These are phyloP conservation scores for Phrixothrix hirtus DNA, from an alignment of 2,888 invertebrate species.

Conservation along the genomic window DNA sequence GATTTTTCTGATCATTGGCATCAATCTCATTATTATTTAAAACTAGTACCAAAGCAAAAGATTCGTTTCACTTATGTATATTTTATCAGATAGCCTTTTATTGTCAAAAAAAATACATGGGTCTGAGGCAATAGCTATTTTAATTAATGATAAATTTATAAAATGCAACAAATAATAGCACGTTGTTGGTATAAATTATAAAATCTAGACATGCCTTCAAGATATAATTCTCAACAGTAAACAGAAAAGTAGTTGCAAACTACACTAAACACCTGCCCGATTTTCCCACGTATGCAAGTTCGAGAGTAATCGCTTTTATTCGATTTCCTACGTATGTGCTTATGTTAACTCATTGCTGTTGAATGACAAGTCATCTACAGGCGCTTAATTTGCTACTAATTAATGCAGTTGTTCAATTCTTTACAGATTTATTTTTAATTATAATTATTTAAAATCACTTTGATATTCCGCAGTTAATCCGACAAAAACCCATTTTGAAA, in stretches of 20 bases:
- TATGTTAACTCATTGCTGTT: slow-evolving; percentile 43
- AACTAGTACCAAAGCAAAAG: no score
- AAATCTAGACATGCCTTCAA: slow-evolving; percentile 31
- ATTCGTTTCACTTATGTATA: no score
- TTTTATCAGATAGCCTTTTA: no score
- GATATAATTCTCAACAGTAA: slow-evolving; percentile 37
- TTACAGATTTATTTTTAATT: slow-evolving; percentile 26
- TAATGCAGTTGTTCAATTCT: slow-evolving; percentile 40
- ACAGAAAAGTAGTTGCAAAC: slow-evolving; percentile 38
- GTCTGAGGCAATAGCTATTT: slow-evolving; percentile 3
- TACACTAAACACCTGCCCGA: slow-evolving; percentile 50
- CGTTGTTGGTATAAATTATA: slow-evolving; percentile 29
- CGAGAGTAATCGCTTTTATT: slow-evolving; percentile 32
- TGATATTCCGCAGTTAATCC: no score
- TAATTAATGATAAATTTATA: slow-evolving; percentile 15
- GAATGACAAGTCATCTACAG: slow-evolving; percentile 45
- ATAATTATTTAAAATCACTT: no score
- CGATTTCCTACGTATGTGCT: slow-evolving; percentile 34
- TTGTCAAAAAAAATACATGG: no score
- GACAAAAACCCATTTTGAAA: no score
- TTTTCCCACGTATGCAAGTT: slow-evolving; percentile 51
- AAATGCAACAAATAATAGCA: slow-evolving; percentile 26
- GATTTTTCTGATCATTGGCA: no score
- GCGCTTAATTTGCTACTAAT: slow-evolving; percentile 49
- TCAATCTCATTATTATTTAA: no score